These are phyloP conservation scores for Saguinus imperator DNA, from an alignment of 2,113 vertebrate species.

Conservation along the genomic window DNA sequence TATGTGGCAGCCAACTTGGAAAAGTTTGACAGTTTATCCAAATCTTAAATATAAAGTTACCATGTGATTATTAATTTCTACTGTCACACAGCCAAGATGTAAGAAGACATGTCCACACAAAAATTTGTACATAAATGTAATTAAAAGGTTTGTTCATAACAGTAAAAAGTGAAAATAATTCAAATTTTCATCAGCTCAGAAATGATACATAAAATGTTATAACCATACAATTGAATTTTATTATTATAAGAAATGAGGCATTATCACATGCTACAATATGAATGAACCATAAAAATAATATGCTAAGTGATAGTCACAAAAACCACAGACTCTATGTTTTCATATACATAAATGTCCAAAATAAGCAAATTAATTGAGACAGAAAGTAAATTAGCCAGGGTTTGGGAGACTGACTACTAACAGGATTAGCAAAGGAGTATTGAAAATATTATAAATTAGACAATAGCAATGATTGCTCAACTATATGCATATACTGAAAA, in stretches of 20 bases:
- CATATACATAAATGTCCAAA: not conserved
- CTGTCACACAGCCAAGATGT: not conserved
- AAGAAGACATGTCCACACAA: not conserved
- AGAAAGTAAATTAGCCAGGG: not conserved
- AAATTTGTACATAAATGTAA: not conserved
- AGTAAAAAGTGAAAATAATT: not conserved
- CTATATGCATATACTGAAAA: not conserved
- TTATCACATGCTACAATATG: not conserved
- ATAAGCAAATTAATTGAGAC: not conserved
- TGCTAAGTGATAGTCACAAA: not conserved
- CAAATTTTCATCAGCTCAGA: not conserved
- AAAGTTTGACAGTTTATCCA: not conserved
- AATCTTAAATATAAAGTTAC: not conserved
- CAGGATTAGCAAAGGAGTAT: not conserved
- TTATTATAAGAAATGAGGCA: not conserved
- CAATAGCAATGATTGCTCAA: not conserved
- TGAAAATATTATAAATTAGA: not conserved
- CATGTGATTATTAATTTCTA: not conserved
- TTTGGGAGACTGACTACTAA: not conserved
- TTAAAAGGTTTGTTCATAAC: not conserved
- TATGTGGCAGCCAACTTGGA: not conserved
- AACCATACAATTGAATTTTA: not conserved
- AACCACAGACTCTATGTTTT: not conserved
- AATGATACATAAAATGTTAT: not conserved
- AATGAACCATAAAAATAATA: not conserved